phyloP scores from a whole-genome alignment of 2,113 vertebrate genomes.

The Ciconia maguari region DNA sequence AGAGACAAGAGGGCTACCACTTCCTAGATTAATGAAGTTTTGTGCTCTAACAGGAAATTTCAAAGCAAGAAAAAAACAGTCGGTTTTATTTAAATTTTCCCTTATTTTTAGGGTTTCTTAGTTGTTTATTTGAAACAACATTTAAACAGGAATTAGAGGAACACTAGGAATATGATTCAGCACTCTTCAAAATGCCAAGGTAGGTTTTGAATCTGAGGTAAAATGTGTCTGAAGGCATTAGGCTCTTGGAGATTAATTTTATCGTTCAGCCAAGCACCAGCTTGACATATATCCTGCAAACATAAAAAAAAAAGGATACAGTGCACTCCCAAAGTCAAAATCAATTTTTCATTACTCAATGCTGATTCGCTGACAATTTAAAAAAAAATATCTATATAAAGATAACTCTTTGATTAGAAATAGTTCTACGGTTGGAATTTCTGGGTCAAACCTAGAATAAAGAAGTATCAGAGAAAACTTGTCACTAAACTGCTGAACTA shows the following conservation, averaged over 20 bases:
- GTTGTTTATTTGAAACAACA: neutral
- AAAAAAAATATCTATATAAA: neutral
- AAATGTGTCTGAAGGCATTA: neutral
- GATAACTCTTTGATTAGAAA: neutral
- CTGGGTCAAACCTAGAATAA: neutral
- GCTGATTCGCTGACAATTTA: neutral
- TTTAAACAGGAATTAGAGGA: neutral
- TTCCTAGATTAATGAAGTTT: neutral
- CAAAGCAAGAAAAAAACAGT: neutral
- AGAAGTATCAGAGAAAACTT: neutral
- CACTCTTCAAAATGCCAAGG: neutral
- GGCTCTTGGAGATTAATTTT: neutral
- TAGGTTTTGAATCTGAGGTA: neutral
- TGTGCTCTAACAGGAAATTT: neutral
- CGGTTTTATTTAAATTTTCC: neutral
- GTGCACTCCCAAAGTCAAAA: neutral
- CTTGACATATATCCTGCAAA: neutral
- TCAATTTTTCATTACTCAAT: neutral
- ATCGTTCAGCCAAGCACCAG: neutral
- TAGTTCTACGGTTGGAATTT: neutral
- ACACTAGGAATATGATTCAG: neutral
- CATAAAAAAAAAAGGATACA: neutral
- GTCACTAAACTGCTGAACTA: neutral
- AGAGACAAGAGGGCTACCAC: neutral
- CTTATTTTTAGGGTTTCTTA: neutral